Percentiles rank a stretch among this genome's conserved stretches.
Evolutionary conservation across 2,888 invertebrate species (phyloP).

Genomic region (Pterobdella sp.): DNA sequence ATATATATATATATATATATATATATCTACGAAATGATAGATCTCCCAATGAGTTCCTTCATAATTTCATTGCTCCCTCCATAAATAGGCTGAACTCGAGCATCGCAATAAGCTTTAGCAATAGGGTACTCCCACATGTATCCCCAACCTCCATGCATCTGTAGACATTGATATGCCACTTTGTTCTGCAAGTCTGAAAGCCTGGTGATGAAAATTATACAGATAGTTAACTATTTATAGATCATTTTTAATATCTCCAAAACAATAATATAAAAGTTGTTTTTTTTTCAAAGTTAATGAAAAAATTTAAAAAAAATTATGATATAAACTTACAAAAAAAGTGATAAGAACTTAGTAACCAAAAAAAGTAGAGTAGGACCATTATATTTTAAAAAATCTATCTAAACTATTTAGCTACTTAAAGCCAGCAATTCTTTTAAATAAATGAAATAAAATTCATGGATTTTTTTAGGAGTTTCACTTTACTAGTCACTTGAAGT

Average conservation of each 20-base stretch:
- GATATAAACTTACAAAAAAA: background rate
- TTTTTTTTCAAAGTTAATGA: background rate
- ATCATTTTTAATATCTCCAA: background rate
- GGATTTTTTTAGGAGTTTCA: background rate
- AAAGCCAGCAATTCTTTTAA: background rate
- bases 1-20: constrained; percentile 6
- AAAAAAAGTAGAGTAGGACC: background rate
- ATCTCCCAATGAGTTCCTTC: constrained; percentile 53
- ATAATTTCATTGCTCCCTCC: constrained; percentile 55
- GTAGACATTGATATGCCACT: constrained; percentile 50
- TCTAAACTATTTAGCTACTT: background rate
- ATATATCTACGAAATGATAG: constrained; percentile 39
- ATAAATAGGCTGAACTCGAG: constrained; percentile 52
- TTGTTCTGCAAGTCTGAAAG: constrained; percentile 50
- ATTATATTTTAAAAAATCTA: no score
- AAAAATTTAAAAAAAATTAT: background rate
- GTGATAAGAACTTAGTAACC: background rate
- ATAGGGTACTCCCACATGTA: constrained; percentile 54
- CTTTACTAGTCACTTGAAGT: no score
- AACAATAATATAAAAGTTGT: background rate
- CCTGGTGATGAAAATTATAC: constrained; percentile 39
- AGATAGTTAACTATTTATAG: background rate
- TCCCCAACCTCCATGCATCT: constrained; percentile 54
- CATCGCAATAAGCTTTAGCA: constrained; percentile 49
- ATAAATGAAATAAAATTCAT: background rate